Evolutionary conservation across 53 echinoderm and acorn worm species (phyloP).

Genomic region (Temnopleurus reevesii): DNA sequence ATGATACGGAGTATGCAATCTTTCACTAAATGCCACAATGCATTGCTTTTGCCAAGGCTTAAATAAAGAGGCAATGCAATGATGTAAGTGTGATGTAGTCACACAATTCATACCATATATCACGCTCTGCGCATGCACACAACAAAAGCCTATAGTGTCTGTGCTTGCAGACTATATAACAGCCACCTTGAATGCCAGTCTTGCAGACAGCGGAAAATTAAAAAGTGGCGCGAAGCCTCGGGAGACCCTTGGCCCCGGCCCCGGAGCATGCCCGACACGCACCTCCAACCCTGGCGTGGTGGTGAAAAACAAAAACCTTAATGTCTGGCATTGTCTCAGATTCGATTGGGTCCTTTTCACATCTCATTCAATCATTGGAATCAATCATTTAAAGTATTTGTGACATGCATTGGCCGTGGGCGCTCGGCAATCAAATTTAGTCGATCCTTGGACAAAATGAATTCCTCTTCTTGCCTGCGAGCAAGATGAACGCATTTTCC

Average conservation of each 20-base stretch:
- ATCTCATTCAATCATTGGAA: background rate
- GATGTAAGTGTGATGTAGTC: too few relatives aligned
- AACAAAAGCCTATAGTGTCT: too few relatives aligned
- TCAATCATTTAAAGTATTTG: background rate
- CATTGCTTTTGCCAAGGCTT: too few relatives aligned
- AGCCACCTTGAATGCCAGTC: background rate
- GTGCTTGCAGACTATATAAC: too few relatives aligned
- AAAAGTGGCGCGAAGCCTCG: background rate
- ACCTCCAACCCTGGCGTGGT: background rate
- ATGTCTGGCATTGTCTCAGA: background rate
- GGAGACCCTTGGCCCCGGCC: background rate
- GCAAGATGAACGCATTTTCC: background rate
- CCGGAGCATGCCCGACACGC: background rate
- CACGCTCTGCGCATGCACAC: too few relatives aligned
- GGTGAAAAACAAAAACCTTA: background rate
- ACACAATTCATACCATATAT: too few relatives aligned
- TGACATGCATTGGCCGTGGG: background rate
- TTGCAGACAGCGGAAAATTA: background rate
- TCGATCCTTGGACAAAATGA: slow-evolving; percentile 8
- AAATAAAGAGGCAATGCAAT: too few relatives aligned
- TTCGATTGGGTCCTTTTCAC: background rate
- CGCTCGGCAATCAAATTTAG: background rate
- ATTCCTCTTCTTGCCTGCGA: background rate
- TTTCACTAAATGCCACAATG: too few relatives aligned
- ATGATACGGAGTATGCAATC: too few relatives aligned